Base-by-base conservation (phyloP, 1,140 invertebrate species). In the Lasaia peninsularis region DNA sequence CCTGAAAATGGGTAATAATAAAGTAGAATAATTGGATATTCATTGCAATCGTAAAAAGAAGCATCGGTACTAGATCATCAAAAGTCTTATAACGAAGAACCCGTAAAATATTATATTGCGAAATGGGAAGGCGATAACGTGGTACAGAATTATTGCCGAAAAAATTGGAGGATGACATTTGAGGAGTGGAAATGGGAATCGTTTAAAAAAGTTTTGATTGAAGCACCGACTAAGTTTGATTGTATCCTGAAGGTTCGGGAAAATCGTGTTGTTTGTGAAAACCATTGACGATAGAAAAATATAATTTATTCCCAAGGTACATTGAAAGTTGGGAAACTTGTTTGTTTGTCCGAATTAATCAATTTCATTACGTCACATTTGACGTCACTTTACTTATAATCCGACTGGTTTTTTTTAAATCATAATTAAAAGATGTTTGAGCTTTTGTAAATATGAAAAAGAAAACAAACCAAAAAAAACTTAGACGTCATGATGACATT, bases 191-290 rank as follows among this genome's bases (percentile, higher is more conserved):
- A 40, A 52, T 55, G 55, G 63, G 31, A 61, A 59, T 64, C 70
- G 70, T 78, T 82, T 80, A 78, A 78, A 75, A 78, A 85, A 81
- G 78, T 85, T 85, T 48, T 83, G 81, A 83, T 85, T 83, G 77
- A 73, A 71, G 67, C 54, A 60, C 58, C 63, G 64, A 69, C 20
- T 58, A 80, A 85, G 69, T 75, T 78, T 78, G 78, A 82, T 85
- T 85, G 73, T 75, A 75, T 81, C 60, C 69, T 71, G 67, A 75
- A 82, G 77, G 71, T 69, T 76, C 61, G 64, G 58, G 65, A 66
- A 73, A 74, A 80, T 76, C 71, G 75, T 48, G 40, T 48, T 48
- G 40, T 48, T 69, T 58, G 60, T 66, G 28, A 56, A 28, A 31
- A 16, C 14, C 28, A 52, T 28, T 44, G 40, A 28, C 37, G 53